Evolutionary conservation across 2,797 vertebrate species (phyloP), one percentile per base, ranked within the genome.

Genomic region (Tokudaia tokunoshimensis): DNA sequence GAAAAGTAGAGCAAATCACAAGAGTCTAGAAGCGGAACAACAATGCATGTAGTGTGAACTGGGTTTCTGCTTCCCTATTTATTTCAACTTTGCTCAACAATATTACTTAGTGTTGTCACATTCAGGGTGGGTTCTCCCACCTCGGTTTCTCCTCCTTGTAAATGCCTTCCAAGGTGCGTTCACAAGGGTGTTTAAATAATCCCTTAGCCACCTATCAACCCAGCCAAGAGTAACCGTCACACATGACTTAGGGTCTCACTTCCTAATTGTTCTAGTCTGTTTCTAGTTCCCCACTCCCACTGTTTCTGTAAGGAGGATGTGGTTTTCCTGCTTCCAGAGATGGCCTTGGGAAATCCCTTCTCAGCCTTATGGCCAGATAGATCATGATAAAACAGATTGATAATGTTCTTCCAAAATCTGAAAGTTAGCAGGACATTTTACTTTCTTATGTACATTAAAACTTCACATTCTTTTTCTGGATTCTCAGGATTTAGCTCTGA

Each of bases 391-490:
- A 57, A 34, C 50, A 76, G 87, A 55, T 52, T 5, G 26, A 59
- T 91, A 74, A 55, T 72, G 19, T 50, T 83, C 75, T 83, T 80
- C 79, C 50, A 90, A 90, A 79, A 76, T 70, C 83, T 93, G 22
- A 76, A 92, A 80, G 55, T 50, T 29, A 26, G 50, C n/a, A 80
- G 79, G 55, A 22, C 24, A 83, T 29, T 94, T 96, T 29, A 29
- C 76, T 92, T 94, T 96, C 93, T 55, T 44, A 89, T 89, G 83
- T 67, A 47, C 63, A 83, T 57, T 61, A 63, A 94, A n/a, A 55
- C 57, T 8, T 91, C 34, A 20, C 63, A 47, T 52, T 83, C n/a
- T 94, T 44, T 87, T 80, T 89, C 14, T 78, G 72, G 24, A 9
- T 26, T 70, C 37, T 20, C 52, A 75, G 84, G 37, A 79, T 80